phyloP scores from a whole-genome alignment of 2,888 invertebrate genomes.

The Tipula vernalis region DNA sequence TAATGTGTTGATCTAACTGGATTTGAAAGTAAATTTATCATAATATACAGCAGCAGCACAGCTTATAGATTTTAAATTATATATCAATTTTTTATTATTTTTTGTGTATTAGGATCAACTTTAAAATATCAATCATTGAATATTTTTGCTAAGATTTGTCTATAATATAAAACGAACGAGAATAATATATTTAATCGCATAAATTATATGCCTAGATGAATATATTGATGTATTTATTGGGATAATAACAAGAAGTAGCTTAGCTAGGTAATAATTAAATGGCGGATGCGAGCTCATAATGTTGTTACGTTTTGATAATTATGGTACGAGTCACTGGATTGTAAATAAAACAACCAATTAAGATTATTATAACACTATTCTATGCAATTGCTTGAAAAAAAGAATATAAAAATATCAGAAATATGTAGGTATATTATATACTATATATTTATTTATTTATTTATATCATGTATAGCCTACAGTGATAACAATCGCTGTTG shows the following conservation, averaged over 20 bases:
- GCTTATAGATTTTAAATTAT: background rate
- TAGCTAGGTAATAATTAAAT: no score
- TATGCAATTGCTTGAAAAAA: no score
- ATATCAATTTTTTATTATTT: background rate
- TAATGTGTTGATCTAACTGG: background rate
- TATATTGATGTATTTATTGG: background rate
- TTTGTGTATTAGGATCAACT: background rate
- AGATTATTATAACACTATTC: no score
- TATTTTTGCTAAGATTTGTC: background rate
- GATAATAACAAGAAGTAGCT: background rate
- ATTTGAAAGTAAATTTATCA: background rate
- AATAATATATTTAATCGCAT: background rate
- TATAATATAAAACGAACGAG: background rate
- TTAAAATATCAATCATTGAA: background rate
- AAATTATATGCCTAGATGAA: background rate
- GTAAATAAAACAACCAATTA: no score
- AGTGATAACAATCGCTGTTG: no score
- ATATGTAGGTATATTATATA: no score
- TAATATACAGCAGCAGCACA: background rate
- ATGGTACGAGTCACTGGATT: no score
- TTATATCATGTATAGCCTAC: no score
- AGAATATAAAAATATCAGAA: no score
- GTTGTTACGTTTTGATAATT: no score
- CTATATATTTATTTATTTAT: no score
- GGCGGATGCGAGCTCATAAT: no score